Evolutionary conservation across 1,140 invertebrate genomes (phyloP), one percentile per base, ranked within the genome.

Genomic region (Pseudomyrmex sp.): DNA sequence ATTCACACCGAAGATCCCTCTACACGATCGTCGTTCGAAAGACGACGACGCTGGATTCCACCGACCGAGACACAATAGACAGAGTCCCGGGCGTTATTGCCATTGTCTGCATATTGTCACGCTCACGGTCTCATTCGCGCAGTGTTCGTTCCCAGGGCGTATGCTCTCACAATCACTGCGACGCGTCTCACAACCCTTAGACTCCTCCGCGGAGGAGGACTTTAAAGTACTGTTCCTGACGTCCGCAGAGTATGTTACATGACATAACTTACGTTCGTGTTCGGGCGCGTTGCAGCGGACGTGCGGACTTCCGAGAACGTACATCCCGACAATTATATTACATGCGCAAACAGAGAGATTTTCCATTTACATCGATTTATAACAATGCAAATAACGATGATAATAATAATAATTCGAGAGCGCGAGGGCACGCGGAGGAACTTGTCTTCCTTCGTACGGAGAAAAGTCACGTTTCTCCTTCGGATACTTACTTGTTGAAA

Each of bases 51-150:
- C 20, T 20, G 65, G 46, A 70, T 48, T 58, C 18, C 20, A 56
- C 9, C 13, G 26, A 61, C 52, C 50, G 46, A 72, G 66, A 59
- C 66, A 59, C 76, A 80, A 80, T 80, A 65, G 74, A 76, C 44
- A 80, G 66, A 48, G 35, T 61, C 54, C 12, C 54, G 65, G 48
- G 58, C 54, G 44, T 80, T 59, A 80, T 70, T 80, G 59, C 66
- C 76, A 61, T 80, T 80, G 76, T 80, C 76, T 80, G 66, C 54
- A 61, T 70, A 80, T 72, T 80, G 76, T 80, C 76, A 80, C 76
- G 66, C 54, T 80, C 54, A 20, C n/a, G 12, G 66, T 59, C 54
- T 59, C 66, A 35, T 50, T 80, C 76, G 66, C 54, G 10, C 59
- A 72, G 46, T 35, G 76, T 66, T 70, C 9, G 76, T 44, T 80